Percentiles rank a stretch among this genome's conserved stretches.
These are phyloP conservation scores for Hymenochirus boettgeri DNA, from an alignment of 2,113 vertebrate genomes.

Conservation along the genomic window DNA sequence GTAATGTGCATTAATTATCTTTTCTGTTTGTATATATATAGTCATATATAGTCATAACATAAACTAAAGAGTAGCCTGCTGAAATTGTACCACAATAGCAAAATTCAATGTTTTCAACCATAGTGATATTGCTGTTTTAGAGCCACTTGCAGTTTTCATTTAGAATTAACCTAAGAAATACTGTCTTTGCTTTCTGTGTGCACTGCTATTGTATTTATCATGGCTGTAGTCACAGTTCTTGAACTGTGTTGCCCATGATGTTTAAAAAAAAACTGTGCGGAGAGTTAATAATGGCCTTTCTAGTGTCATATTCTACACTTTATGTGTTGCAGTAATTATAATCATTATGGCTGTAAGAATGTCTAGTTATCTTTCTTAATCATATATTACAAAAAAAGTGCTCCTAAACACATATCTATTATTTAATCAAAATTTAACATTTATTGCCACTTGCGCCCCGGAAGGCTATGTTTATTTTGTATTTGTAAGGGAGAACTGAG, in stretches of 20 bases:
- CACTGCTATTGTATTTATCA: constrained; percentile 21
- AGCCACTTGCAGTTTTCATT: no score
- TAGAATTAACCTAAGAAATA: background rate
- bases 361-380: constrained; percentile 93
- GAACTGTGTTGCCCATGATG: constrained; percentile 64
- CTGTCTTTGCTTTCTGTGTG: constrained; percentile 9
- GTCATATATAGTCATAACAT: no score
- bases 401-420: constrained; percentile 94
- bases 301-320: constrained; percentile 91
- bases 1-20: no score
- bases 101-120: no score
- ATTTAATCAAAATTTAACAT: constrained; percentile 97
- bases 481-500: constrained; percentile 68
- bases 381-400: constrained; percentile 79
- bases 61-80: no score
- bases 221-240: constrained; percentile 58
- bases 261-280: constrained; percentile 71
- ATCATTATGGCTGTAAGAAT: constrained; percentile 92
- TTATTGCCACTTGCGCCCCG: constrained; percentile 73
- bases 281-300: constrained; percentile 94
- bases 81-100: no score
- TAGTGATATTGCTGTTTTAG: no score
- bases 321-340: constrained; percentile 86
- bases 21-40: no score
- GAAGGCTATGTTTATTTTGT: constrained; percentile 92